Percentiles rank a stretch among this genome's conserved stretches.
Evolutionary conservation across 2,797 vertebrate species (phyloP).

Genomic region (Peromyscus aztecus): DNA sequence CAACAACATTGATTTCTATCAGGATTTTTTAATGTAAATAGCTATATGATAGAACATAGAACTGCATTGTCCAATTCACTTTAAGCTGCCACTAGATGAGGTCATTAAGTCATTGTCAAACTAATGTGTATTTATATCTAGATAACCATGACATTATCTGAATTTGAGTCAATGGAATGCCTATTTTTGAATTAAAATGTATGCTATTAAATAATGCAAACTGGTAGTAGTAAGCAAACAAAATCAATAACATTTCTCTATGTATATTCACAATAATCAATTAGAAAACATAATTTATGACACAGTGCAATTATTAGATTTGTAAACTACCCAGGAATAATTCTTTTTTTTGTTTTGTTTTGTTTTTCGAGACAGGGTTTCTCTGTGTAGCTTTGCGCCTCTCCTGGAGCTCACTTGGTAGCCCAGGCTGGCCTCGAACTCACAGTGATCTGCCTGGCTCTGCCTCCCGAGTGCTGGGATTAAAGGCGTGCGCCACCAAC

Average conservation of each 20-base stretch:
- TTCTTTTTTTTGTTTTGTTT: too few species aligned
- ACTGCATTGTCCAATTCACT: slow-evolving; percentile 36
- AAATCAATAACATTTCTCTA: neutral
- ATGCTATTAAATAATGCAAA: slow-evolving; percentile 11
- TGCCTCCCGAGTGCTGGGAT: too few species aligned
- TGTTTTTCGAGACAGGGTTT: too few species aligned
- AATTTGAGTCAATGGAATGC: slow-evolving; percentile 48
- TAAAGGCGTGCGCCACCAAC: too few species aligned
- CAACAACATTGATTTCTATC: slow-evolving; percentile 41
- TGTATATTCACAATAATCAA: slow-evolving; percentile 26
- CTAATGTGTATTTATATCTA: neutral
- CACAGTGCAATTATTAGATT: neutral
- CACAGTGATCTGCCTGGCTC: too few species aligned
- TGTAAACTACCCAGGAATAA: slow-evolving; percentile 32
- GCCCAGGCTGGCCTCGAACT: too few species aligned
- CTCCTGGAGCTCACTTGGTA: too few species aligned
- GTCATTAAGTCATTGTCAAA: slow-evolving; percentile 70
- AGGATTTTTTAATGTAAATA: slow-evolving; percentile 45
- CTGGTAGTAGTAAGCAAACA: neutral
- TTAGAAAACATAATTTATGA: slow-evolving; percentile 9
- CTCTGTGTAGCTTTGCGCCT: too few species aligned
- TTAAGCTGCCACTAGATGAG: slow-evolving; percentile 69
- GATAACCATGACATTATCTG: slow-evolving; percentile 18
- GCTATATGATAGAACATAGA: slow-evolving; percentile 25
- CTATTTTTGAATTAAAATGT: slow-evolving; percentile 60